Base-by-base conservation (phyloP, 2,797 vertebrate species). In the Myotis myotis region DNA sequence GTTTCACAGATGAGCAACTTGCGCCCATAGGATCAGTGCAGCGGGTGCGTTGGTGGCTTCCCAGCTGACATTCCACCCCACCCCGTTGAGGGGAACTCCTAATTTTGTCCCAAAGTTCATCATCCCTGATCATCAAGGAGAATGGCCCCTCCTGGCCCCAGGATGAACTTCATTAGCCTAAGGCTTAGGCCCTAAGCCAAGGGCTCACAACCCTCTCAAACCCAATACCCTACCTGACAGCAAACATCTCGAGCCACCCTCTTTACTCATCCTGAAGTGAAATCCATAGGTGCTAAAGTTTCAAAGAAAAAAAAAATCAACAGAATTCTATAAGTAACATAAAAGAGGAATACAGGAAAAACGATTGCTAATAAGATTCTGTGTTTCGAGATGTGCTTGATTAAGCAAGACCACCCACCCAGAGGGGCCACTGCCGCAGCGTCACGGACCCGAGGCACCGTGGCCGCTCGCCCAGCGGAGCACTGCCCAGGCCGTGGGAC, bases 381-480 rank as follows among this genome's bases (percentile, higher is more conserved):
- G 7, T 20, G 20, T n/a, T 53, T 22, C 17, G 0, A 49, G 25
- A 3, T 12, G 8, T 9, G 13, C 10, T 1, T 6, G 44, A 44
- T 33, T 82, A 55, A 47, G 47, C 11, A 41, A 87, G 47, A 53
- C 23, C 22, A 44, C 28, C 49, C 75, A 36, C 19, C 74, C 28
- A 2, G 41, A 76, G n/a, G 38, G 49, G 11, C 33, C 1, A 0
- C 36, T 19, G 38, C 1, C 4, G 6, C 8, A 8, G 38, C 2
- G 0, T 19, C 41, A 25, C 15, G 25, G 13, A 36, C 79, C 30
- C 0, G 0, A 13, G 38, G 19, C 2, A 1, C 13, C 28, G 44
- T 0, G 5, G 68, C n/a, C 1, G 0, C 62, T 78, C 2, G 5
- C 13, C 57, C 49, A 6, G 1, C 11, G 5, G 10, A 89, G 86